Evolutionary conservation across 2,113 vertebrate genomes (phyloP).

Genomic region (Falco punctatus): DNA sequence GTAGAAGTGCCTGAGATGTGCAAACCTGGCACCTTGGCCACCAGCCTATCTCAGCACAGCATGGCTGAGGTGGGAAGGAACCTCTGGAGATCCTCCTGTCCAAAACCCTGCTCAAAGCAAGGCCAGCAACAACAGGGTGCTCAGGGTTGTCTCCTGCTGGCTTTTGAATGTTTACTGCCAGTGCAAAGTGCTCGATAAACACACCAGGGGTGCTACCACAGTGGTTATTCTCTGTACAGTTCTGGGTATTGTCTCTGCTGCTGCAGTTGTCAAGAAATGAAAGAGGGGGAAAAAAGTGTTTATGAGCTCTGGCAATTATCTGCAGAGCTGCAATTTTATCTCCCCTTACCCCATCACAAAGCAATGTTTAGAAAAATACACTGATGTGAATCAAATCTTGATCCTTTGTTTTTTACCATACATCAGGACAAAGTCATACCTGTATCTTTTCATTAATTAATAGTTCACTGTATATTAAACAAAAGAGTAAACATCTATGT

Average conservation of each 20-base stretch:
- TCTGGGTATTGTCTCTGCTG: constrained; percentile 27
- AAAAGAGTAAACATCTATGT: not conserved
- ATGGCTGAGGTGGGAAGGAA: not conserved
- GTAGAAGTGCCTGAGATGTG: too few relatives aligned
- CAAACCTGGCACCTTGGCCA: not conserved
- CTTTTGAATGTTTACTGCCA: not conserved
- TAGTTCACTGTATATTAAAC: not conserved
- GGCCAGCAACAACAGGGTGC: not conserved
- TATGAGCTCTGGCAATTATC: constrained; percentile 14
- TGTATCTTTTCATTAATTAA: not conserved
- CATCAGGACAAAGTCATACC: not conserved
- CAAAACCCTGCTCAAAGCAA: not conserved
- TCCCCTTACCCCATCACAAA: not conserved
- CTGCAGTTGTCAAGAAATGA: constrained; percentile 19
- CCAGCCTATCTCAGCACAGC: fast-evolving
- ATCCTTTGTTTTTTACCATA: not conserved
- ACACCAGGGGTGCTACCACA: not conserved
- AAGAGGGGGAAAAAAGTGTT: not conserved
- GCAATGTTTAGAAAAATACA: not conserved
- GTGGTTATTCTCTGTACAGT: not conserved
- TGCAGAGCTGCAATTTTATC: not conserved
- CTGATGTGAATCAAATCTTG: not conserved
- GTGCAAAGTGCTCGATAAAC: not conserved
- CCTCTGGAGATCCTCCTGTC: not conserved
- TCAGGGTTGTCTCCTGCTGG: not conserved